Percentiles rank a stretch among this genome's conserved stretches.
These are phyloP conservation scores for Anarrhichthys ocellatus DNA, from an alignment of 2,113 vertebrate species.

Conservation along the genomic window DNA sequence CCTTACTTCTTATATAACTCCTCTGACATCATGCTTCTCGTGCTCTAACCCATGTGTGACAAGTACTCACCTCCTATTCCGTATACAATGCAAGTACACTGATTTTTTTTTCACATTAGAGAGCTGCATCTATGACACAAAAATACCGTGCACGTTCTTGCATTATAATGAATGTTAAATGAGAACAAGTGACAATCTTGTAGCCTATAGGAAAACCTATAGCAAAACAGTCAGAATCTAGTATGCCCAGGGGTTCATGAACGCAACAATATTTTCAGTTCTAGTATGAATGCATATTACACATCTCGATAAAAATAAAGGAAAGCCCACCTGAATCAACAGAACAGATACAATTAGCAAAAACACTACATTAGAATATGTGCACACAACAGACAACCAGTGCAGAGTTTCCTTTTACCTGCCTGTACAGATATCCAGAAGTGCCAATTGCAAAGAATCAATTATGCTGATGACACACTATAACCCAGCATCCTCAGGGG, in stretches of 20 bases:
- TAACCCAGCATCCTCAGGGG: slow-evolving; percentile 56
- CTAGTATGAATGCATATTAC: slow-evolving; percentile 9
- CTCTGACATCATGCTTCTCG: slow-evolving; percentile 74
- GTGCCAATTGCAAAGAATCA: slow-evolving; percentile 62
- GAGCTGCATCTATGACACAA: neutral
- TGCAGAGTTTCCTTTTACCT: slow-evolving; percentile 67
- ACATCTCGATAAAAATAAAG: slow-evolving; percentile 6
- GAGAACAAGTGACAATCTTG: neutral
- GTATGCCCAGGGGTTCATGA: neutral
- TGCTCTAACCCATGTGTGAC: slow-evolving; percentile 76
- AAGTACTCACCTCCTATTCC: slow-evolving; percentile 58
- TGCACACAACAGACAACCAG: slow-evolving; percentile 28
- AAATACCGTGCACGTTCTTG: neutral
- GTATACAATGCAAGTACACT: slow-evolving; percentile 14
- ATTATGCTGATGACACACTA: slow-evolving; percentile 53
- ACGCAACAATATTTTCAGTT: slow-evolving; percentile 51
- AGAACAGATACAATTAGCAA: slow-evolving; percentile 20
- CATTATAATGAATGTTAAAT: neutral
- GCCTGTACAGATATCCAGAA: slow-evolving; percentile 63
- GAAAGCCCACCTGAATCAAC: slow-evolving; percentile 11
- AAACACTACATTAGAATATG: slow-evolving; percentile 36
- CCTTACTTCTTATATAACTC: slow-evolving; percentile 81
- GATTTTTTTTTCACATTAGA: slow-evolving; percentile 10
- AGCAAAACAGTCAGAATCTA: neutral
- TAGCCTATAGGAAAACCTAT: neutral